Conservation (phyloP, 2,113 vertebrate genomes). For the Fregetta grallaria region DNA sequence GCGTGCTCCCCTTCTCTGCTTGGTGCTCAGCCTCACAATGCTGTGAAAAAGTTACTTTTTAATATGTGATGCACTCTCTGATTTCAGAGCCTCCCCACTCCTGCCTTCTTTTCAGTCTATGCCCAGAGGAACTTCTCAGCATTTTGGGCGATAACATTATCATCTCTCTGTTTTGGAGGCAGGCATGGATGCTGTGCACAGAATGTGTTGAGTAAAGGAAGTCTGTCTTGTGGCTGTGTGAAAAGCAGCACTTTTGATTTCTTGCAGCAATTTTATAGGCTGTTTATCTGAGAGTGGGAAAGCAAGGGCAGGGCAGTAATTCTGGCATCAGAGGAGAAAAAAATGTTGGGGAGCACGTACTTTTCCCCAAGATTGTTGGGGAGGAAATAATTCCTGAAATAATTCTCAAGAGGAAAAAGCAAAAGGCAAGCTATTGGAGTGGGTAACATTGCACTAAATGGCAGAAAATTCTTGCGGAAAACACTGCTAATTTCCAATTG, state of each 20-base stretch:
- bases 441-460: background rate
- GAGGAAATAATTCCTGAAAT: background rate
- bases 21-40: background rate
- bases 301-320: background rate
- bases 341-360: background rate
- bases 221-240: background rate
- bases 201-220: background rate
- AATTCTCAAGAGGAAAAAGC: background rate
- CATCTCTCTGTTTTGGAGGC: background rate
- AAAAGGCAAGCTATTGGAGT: background rate
- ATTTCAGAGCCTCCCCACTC: background rate
- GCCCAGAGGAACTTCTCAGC: background rate
- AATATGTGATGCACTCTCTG: accelerated
- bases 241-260: background rate
- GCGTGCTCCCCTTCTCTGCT: background rate
- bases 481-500: background rate
- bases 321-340: background rate
- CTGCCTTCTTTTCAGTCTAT: background rate
- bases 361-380: accelerated
- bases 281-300: background rate
- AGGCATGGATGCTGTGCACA: background rate
- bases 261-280: background rate
- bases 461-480: background rate
- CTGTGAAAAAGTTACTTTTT: slow-evolving; percentile 21
- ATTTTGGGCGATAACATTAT: background rate